Percentiles rank a stretch among this genome's conserved stretches.
Evolutionary conservation across 2,797 vertebrate species (phyloP).

Genomic region (Pitangus sulphuratus): DNA sequence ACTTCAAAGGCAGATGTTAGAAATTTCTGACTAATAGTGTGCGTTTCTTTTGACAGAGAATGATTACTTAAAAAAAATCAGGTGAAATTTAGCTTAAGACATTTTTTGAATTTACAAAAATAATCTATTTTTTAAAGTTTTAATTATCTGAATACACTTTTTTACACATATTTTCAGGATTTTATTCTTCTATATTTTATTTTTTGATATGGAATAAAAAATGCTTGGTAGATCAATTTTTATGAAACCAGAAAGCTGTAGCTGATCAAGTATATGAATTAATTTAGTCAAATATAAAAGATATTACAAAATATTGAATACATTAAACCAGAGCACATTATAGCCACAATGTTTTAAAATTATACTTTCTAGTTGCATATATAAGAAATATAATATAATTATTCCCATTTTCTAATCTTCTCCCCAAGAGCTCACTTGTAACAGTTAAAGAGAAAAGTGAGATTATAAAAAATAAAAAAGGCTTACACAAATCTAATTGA

Average conservation of each 20-base stretch:
- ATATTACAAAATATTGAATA: not conserved
- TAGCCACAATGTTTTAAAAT: not conserved
- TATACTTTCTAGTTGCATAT: not conserved
- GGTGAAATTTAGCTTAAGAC: not conserved
- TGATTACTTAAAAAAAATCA: not conserved
- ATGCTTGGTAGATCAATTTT: not conserved
- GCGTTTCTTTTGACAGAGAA: not conserved
- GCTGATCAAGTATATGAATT: not conserved
- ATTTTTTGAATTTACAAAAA: not conserved
- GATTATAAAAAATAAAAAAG: not conserved
- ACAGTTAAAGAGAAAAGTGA: slow-evolving; percentile 37
- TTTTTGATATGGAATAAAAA: not conserved
- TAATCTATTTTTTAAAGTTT: not conserved
- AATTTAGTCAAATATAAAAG: not conserved
- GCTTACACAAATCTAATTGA: slow-evolving; percentile 52
- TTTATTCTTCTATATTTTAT: not conserved
- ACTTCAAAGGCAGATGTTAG: not conserved
- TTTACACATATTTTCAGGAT: not conserved
- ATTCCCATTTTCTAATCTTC: not conserved
- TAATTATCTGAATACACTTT: not conserved
- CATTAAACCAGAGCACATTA: not conserved
- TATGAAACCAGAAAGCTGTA: not conserved
- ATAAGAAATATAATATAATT: not conserved
- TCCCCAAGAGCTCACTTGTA: slow-evolving; percentile 29
- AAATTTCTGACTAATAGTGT: not conserved